Conservation (phyloP, 1,140 invertebrate species). For the Teleogryllus occipitalis region DNA sequence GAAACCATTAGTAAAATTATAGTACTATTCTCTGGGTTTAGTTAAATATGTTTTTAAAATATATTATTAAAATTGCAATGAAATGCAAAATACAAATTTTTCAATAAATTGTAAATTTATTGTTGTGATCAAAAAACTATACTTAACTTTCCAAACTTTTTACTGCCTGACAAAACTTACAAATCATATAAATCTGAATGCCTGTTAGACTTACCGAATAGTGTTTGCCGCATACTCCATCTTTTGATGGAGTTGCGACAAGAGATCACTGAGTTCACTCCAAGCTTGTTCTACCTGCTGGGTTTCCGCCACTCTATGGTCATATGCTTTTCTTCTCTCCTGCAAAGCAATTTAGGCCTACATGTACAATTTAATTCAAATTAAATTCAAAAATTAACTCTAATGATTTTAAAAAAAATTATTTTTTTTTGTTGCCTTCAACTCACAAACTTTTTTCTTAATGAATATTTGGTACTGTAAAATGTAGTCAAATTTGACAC, state of each 20-base stretch:
- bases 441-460: not conserved
- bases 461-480: not conserved
- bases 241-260: slow-evolving; percentile 83
- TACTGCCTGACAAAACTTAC: not conserved
- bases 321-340: slow-evolving; percentile 70
- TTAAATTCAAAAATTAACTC: too few species aligned
- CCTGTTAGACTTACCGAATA: slow-evolving; percentile 46
- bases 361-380: too few species aligned
- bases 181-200: not conserved
- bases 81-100: too few species aligned
- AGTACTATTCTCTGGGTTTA: too few species aligned
- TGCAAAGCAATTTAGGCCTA: slow-evolving; percentile 31
- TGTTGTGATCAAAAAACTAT: too few species aligned
- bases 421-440: too few species aligned
- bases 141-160: too few species aligned
- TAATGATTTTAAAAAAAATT: too few species aligned
- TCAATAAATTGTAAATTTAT: too few species aligned
- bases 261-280: slow-evolving; percentile 69
- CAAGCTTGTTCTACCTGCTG: slow-evolving; percentile 73
- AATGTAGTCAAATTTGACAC: not conserved
- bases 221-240: slow-evolving; percentile 88
- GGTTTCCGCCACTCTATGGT: slow-evolving; percentile 59
- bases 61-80: too few species aligned
- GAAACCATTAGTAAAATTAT: too few species aligned
- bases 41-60: too few species aligned